Evolutionary conservation across 2,797 vertebrate species (phyloP).

Genomic region (Champsocephalus gunnari): DNA sequence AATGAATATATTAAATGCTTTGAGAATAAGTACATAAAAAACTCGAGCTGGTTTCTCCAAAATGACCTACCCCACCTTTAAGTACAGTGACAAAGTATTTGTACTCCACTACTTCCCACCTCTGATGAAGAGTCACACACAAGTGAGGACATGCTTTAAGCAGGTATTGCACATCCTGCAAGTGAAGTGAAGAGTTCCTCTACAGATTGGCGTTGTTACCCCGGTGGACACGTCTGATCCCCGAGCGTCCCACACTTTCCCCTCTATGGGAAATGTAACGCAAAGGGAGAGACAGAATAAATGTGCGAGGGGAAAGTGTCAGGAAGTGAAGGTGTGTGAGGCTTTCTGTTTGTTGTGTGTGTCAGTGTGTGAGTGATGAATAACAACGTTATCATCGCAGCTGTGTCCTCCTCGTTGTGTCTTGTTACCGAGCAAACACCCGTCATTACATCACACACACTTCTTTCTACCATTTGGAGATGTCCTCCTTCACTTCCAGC

Average conservation of each 20-base stretch:
- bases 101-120: too few species aligned
- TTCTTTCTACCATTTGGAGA: neutral
- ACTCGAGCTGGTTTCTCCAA: too few species aligned
- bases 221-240: slow-evolving; percentile 29
- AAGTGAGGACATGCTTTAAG: slow-evolving; percentile 49
- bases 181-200: slow-evolving; percentile 40
- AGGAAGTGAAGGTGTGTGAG: neutral
- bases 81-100: too few species aligned
- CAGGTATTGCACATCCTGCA: slow-evolving; percentile 41
- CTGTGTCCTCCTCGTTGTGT: slow-evolving; percentile 9
- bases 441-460: slow-evolving; percentile 28
- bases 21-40: too few species aligned
- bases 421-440: slow-evolving; percentile 22
- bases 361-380: slow-evolving; percentile 13
- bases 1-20: too few species aligned
- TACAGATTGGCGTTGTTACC: slow-evolving; percentile 42
- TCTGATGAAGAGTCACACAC: slow-evolving; percentile 23
- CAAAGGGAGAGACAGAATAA: slow-evolving; percentile 10
- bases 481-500: neutral
- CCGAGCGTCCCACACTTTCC: neutral
- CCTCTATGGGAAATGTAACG: neutral
- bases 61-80: too few species aligned
- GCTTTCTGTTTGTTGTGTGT: neutral
- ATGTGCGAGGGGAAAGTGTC: neutral
- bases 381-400: slow-evolving; percentile 26